These are phyloP conservation scores for Bubalus kerabau DNA, from an alignment of 2,113 vertebrate species.

Conservation along the genomic window DNA sequence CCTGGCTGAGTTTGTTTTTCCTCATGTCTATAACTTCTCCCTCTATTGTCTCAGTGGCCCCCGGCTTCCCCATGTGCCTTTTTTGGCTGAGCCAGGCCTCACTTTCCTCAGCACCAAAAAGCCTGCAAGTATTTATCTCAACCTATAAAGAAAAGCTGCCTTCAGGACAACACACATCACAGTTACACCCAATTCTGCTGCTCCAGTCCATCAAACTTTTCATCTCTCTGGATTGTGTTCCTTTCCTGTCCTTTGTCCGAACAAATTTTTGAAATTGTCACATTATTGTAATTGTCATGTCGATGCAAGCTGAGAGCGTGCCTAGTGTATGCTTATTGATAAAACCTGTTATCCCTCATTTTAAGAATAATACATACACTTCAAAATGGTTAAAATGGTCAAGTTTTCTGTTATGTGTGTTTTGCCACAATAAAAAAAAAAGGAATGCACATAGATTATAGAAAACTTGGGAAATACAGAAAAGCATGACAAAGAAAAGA, in stretches of 20 bases:
- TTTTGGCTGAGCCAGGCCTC: background rate
- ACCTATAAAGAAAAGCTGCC: background rate
- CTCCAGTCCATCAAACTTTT: background rate
- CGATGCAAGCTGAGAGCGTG: background rate
- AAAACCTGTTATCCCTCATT: slow-evolving; percentile 3
- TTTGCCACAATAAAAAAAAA: background rate
- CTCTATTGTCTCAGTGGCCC: background rate
- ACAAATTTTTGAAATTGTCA: background rate
- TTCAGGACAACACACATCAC: background rate
- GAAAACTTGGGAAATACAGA: slow-evolving; percentile 21
- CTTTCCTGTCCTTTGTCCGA: background rate
- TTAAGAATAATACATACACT: background rate
- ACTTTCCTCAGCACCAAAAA: background rate
- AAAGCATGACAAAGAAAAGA: slow-evolving; percentile 8
- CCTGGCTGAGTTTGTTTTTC: background rate
- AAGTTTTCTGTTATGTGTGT: background rate
- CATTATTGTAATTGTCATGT: background rate
- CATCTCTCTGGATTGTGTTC: background rate
- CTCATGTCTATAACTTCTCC: background rate
- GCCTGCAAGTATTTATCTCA: background rate
- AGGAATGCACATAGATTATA: background rate
- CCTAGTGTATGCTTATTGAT: background rate
- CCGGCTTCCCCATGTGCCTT: background rate
- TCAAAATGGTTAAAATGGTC: background rate
- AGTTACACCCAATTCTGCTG: background rate